A percentile compares a stretch with the other conserved stretches of the same genome.
Conservation (phyloP, 2,797 vertebrate species). For the Pangasius mekongensis region DNA sequence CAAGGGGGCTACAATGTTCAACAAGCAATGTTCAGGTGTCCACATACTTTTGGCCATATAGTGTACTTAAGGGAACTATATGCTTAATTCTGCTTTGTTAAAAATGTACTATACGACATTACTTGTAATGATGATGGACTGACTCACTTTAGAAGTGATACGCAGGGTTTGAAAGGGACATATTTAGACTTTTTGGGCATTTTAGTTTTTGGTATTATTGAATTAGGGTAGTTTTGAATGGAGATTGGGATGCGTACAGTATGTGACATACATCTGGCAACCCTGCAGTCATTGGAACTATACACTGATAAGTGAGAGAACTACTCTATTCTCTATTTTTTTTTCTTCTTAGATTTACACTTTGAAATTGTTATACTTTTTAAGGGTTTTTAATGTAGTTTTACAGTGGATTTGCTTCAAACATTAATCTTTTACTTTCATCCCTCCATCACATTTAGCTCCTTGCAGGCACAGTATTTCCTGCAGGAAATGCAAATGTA, state of each 20-base stretch:
- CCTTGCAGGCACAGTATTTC: neutral
- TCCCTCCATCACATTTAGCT: neutral
- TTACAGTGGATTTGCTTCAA: neutral
- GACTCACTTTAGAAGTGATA: no score
- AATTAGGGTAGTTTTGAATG: neutral
- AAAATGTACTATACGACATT: neutral
- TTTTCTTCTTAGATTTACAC: neutral
- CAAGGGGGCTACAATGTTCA: neutral
- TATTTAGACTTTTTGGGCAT: neutral
- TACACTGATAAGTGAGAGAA: neutral
- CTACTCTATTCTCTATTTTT: neutral
- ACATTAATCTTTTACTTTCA: neutral
- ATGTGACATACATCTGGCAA: neutral
- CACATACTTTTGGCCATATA: neutral
- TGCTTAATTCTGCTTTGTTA: neutral
- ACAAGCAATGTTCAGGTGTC: neutral
- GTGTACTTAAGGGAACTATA: neutral
- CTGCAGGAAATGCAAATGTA: constrained; percentile 21
- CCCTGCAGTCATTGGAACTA: neutral
- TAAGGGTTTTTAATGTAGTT: neutral
- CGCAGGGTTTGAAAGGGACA: neutral
- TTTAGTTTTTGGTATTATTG: neutral
- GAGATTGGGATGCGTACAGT: neutral
- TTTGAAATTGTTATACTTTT: neutral
- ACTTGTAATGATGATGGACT: neutral